These are phyloP conservation scores for Falco concolor DNA, from an alignment of 2,797 vertebrate species.

Conservation along the genomic window DNA sequence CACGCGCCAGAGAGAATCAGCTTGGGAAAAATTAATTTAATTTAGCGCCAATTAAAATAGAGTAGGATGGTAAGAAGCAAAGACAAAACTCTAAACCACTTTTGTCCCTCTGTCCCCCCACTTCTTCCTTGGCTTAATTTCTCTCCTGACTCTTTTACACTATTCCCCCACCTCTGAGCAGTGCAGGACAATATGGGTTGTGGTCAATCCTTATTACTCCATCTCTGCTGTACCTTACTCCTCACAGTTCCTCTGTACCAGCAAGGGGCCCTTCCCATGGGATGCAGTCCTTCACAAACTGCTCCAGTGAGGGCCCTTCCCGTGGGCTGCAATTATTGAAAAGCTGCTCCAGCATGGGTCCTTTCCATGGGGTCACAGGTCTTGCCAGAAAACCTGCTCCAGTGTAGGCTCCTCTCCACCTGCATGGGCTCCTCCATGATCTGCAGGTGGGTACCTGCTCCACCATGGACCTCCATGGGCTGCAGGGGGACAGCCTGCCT, in stretches of 20 bases:
- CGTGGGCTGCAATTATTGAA: neutral
- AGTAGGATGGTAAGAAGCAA: neutral
- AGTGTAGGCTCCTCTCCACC: neutral
- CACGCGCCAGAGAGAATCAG: no score
- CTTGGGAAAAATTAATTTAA: neutral
- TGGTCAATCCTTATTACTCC: neutral
- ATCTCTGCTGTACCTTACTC: neutral
- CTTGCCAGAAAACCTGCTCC: neutral
- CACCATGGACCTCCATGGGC: neutral
- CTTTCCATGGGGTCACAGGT: neutral
- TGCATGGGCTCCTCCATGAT: accelerated
- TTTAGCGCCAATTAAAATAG: neutral
- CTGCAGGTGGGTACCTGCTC: neutral
- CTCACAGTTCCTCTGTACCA: neutral
- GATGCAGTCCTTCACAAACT: no score
- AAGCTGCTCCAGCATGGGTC: neutral
- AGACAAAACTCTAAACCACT: neutral
- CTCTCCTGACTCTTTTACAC: neutral
- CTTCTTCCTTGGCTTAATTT: neutral
- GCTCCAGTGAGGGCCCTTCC: neutral
- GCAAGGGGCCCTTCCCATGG: no score
- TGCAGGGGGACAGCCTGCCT: neutral
- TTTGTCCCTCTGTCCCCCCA: neutral
- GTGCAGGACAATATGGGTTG: neutral
- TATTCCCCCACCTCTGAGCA: accelerated